Conservation (phyloP, 2,113 vertebrate species). For the Hydrochoerus hydrochaeris region DNA sequence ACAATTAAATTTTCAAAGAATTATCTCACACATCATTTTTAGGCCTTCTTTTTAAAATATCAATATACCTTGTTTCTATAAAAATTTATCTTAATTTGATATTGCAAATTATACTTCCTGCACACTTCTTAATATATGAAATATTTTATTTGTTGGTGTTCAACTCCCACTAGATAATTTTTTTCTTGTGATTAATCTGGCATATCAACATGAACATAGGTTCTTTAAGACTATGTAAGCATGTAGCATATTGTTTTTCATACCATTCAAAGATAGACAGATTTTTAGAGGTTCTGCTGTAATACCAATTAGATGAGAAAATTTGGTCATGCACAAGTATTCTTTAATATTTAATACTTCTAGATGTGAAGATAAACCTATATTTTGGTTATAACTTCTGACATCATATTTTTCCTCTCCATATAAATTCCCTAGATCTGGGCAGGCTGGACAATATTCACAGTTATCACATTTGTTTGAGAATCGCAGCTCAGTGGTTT, state of each 20-base stretch:
- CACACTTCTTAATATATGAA: neutral
- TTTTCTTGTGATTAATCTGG: neutral
- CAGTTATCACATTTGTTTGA: neutral
- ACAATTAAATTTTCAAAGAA: too few species aligned
- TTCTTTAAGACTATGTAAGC: neutral
- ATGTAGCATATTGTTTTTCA: neutral
- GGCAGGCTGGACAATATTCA: neutral
- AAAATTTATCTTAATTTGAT: neutral
- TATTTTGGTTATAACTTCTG: neutral
- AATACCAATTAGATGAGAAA: neutral
- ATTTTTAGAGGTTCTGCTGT: neutral
- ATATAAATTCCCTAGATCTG: neutral
- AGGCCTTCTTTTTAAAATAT: neutral
- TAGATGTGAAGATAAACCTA: neutral
- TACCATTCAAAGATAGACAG: neutral
- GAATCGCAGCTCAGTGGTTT: neutral
- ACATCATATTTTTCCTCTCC: neutral
- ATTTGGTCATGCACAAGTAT: neutral
- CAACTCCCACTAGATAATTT: neutral
- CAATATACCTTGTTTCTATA: neutral
- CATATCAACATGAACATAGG: neutral
- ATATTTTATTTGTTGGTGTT: neutral
- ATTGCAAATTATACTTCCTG: neutral
- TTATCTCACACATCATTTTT: neutral
- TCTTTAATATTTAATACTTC: neutral